These are phyloP conservation scores for Anthoscopus minutus DNA, from an alignment of 2,113 vertebrate species.

Conservation along the genomic window DNA sequence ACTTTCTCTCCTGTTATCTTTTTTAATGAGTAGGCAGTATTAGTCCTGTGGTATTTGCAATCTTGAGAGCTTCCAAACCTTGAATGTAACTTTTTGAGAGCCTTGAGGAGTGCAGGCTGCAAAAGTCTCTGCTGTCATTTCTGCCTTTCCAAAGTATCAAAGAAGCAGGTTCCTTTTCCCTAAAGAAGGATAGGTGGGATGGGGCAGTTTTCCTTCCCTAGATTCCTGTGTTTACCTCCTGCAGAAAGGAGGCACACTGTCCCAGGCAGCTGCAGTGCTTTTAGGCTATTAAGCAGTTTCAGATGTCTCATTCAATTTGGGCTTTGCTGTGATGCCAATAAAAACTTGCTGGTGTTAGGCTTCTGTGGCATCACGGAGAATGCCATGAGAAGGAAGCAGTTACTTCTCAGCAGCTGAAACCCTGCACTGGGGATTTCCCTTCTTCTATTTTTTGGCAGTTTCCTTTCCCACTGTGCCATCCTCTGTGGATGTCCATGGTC, in stretches of 20 bases:
- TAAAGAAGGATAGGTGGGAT: accelerated
- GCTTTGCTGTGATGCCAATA: constrained; percentile 6
- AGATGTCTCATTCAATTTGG: background rate
- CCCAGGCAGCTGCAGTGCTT: background rate
- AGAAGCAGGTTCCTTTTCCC: background rate
- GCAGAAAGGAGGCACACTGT: background rate
- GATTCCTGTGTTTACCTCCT: background rate
- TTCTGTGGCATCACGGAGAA: background rate
- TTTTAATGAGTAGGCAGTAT: background rate
- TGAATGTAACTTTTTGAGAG: background rate
- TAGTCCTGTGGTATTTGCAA: background rate
- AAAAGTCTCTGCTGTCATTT: background rate
- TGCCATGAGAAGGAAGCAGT: background rate
- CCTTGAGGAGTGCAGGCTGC: background rate
- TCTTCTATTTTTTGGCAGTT: background rate
- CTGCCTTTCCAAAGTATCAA: background rate
- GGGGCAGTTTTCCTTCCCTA: background rate
- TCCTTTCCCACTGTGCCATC: background rate
- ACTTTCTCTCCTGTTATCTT: background rate
- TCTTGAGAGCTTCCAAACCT: background rate
- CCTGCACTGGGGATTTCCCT: background rate
- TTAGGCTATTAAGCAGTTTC: background rate
- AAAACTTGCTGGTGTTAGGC: background rate
- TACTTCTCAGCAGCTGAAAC: background rate
- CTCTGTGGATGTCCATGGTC: background rate